A percentile compares a stretch with the other conserved stretches of the same genome.
Evolutionary conservation across 2,797 vertebrate species (phyloP).

Genomic region (Coracias cyanogaster): DNA sequence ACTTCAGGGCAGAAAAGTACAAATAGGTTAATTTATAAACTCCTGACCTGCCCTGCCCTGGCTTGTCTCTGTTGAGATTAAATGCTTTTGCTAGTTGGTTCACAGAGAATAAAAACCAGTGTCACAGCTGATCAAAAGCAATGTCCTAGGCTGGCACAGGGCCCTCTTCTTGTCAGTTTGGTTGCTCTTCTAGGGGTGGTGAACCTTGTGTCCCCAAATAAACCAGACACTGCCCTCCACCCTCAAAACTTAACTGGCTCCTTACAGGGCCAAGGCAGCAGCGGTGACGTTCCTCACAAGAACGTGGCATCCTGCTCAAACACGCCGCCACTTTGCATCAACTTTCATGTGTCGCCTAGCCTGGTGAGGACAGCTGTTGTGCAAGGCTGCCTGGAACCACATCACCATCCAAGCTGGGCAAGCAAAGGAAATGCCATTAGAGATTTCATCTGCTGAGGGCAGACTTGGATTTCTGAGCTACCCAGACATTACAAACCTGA

Average conservation of each 20-base stretch:
- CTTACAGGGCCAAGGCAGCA: neutral
- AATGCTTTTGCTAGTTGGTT: conserved; percentile 8
- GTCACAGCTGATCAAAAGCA: neutral
- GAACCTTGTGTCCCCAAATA: neutral
- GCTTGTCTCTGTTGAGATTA: neutral
- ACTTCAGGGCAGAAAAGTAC: neutral
- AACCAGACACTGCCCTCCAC: neutral
- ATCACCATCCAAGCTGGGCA: neutral
- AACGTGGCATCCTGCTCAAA: neutral
- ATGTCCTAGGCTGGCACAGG: neutral
- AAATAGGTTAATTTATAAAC: neutral
- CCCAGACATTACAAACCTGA: neutral
- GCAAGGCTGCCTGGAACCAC: neutral
- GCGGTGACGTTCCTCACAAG: rapidly evolving
- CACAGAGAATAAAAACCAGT: neutral
- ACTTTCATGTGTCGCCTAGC: rapidly evolving
- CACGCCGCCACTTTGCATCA: rapidly evolving
- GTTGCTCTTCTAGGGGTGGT: neutral
- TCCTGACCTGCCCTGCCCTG: neutral
- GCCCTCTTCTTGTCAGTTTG: neutral
- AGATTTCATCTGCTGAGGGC: neutral
- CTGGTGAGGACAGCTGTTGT: neutral
- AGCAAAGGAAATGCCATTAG: neutral
- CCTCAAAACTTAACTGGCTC: neutral
- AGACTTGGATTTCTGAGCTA: neutral